Evolutionary conservation across 2,888 invertebrate species (phyloP).

Genomic region (Eudemis profundana): DNA sequence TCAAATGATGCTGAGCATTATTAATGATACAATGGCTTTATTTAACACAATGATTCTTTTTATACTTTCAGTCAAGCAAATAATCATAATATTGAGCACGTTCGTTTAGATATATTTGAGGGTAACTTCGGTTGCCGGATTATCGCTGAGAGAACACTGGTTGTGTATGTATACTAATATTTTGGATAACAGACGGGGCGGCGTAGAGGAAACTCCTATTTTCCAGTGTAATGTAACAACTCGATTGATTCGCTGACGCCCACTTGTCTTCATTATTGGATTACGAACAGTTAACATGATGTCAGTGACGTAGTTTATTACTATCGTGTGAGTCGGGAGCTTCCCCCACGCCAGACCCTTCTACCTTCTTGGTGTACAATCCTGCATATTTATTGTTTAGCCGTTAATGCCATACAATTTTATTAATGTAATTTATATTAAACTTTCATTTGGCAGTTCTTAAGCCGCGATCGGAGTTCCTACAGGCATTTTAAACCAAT

Average conservation of each 20-base stretch:
- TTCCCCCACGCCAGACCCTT: background rate
- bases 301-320: too few relatives aligned
- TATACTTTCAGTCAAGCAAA: background rate
- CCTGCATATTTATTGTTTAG: slow-evolving; percentile 29
- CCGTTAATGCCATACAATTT: slow-evolving; percentile 33
- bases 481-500: slow-evolving; percentile 2
- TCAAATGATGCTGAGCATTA: too few relatives aligned
- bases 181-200: background rate
- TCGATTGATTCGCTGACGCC: too few relatives aligned
- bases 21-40: too few relatives aligned
- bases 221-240: too few relatives aligned
- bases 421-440: slow-evolving; percentile 22
- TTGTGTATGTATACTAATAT: background rate
- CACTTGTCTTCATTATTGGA: too few relatives aligned
- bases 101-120: slow-evolving; percentile 1
- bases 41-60: background rate
- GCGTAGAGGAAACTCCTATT: background rate
- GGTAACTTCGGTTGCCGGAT: background rate
- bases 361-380: background rate
- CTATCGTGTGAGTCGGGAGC: background rate
- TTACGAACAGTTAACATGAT: too few relatives aligned
- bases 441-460: slow-evolving; percentile 16
- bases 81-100: too few relatives aligned
- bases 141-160: background rate
- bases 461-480: slow-evolving; percentile 8